Conservation (phyloP, 1,140 invertebrate species). For the Drosophila seguyi region DNA sequence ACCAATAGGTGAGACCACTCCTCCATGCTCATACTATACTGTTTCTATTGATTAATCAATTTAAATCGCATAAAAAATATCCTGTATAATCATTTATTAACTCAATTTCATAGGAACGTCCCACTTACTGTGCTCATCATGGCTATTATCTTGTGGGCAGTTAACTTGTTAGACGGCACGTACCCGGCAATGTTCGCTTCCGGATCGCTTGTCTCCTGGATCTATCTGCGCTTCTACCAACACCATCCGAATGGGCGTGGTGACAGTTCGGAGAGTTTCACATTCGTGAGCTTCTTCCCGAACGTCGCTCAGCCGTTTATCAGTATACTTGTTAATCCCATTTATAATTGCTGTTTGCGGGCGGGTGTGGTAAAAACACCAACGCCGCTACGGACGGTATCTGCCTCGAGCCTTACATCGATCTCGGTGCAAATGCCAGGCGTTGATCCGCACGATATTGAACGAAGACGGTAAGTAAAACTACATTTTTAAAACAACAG, state of each 20-base stretch:
- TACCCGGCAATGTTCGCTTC: slow-evolving; percentile 97
- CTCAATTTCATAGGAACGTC: slow-evolving; percentile 88
- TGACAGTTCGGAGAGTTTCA: slow-evolving; percentile 98
- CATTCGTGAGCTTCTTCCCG: slow-evolving; percentile 99
- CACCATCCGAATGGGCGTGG: slow-evolving; percentile 96
- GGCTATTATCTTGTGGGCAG: slow-evolving; percentile 92
- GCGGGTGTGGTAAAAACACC: slow-evolving; percentile 93
- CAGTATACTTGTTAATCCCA: slow-evolving; percentile 92
- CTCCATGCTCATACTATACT: not conserved
- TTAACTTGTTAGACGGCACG: slow-evolving; percentile 94
- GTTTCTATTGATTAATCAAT: not conserved
- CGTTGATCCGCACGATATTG: slow-evolving; percentile 97
- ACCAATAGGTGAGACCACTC: slow-evolving; percentile 73
- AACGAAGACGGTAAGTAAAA: slow-evolving; percentile 92
- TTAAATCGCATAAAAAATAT: not conserved
- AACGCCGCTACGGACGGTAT: slow-evolving; percentile 84
- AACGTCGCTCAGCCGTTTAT: slow-evolving; percentile 96
- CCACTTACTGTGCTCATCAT: slow-evolving; percentile 92
- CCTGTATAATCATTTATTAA: not conserved
- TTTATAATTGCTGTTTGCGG: slow-evolving; percentile 93
- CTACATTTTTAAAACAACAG: too few relatives aligned
- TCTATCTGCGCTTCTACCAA: slow-evolving; percentile 98
- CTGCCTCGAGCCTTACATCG: slow-evolving; percentile 88
- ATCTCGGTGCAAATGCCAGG: slow-evolving; percentile 94
- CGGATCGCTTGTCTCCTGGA: slow-evolving; percentile 97